Conservation (phyloP, 2,113 vertebrate species). For the Notiomystis cincta region DNA sequence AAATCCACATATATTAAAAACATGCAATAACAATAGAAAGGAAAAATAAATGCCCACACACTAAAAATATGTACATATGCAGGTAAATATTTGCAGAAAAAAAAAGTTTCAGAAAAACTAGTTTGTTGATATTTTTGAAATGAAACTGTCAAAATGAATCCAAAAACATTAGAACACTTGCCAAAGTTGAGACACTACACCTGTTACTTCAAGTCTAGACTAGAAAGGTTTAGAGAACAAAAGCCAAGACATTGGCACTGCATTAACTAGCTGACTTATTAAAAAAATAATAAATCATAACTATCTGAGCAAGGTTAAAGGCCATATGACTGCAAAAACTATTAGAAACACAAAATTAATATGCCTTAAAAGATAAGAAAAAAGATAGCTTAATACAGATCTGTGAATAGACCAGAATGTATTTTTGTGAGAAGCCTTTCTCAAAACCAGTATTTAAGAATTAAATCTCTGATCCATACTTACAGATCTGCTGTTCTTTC, state of each 20-base stretch:
- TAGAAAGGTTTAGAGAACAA: neutral
- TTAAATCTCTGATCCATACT: neutral
- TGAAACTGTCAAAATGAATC: neutral
- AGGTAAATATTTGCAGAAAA: neutral
- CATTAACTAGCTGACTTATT: neutral
- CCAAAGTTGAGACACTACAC: neutral
- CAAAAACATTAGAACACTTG: neutral
- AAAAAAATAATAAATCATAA: neutral
- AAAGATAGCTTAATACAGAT: neutral
- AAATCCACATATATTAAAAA: neutral
- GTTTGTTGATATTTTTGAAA: neutral
- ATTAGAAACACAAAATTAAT: neutral
- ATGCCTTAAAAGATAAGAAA: neutral
- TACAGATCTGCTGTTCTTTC: neutral
- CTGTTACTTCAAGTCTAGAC: conserved; percentile 20
- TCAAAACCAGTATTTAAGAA: neutral
- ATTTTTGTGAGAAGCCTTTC: neutral
- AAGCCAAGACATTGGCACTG: neutral
- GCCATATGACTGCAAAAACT: neutral
- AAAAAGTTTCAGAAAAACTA: neutral
- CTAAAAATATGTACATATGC: neutral
- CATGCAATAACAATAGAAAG: neutral
- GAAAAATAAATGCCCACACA: neutral
- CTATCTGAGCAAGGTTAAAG: neutral
- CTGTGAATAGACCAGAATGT: neutral